Evolutionary conservation across 1,140 invertebrate species (phyloP).

Genomic region (Yoshiicerus persimilis): DNA sequence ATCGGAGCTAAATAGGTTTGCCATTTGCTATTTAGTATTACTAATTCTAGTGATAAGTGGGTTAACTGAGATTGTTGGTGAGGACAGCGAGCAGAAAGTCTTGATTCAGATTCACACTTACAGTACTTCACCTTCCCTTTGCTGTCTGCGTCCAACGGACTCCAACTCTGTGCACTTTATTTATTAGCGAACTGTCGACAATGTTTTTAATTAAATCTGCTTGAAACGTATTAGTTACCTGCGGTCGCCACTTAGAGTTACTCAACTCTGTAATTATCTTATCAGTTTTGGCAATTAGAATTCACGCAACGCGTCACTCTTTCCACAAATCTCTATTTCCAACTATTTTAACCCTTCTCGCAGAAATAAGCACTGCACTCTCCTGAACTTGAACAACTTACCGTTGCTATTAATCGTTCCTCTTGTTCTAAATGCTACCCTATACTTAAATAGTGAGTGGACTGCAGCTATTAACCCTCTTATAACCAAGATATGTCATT

Average conservation of each 20-base stretch:
- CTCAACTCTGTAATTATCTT: not conserved
- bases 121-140: not conserved
- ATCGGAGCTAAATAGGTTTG: slow-evolving; percentile 2
- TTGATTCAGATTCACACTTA: not conserved
- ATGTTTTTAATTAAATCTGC: not conserved
- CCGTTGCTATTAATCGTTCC: no score
- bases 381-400: not conserved
- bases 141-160: no score
- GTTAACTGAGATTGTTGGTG: not conserved
- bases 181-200: not conserved
- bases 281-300: not conserved
- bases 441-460: no score
- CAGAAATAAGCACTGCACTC: not conserved
- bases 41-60: not conserved
- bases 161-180: not conserved
- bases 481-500: no score
- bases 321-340: not conserved
- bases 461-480: no score
- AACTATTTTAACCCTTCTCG: not conserved
- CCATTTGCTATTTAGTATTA: not conserved
- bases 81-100: not conserved
- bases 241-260: not conserved
- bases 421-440: no score
- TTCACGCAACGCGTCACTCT: not conserved
- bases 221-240: not conserved